phyloP scores from a whole-genome alignment of 2,888 invertebrate species.

The Drosophila diplacantha region DNA sequence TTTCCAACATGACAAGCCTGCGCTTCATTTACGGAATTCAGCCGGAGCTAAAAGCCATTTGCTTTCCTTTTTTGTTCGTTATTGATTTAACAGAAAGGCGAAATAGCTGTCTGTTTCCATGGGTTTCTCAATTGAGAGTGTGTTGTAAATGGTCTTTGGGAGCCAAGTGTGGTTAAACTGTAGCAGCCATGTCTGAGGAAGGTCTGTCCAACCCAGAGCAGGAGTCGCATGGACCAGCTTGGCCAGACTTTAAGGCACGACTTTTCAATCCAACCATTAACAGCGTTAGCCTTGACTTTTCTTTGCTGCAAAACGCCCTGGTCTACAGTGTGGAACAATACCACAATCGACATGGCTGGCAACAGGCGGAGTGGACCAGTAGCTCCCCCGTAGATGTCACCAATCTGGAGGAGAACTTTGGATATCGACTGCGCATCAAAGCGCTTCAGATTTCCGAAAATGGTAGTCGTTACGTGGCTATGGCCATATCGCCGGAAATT shows the following conservation, averaged over 20 bases:
- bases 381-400: conserved; percentile 57
- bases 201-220: neutral
- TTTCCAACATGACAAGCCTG: conserved; percentile 37
- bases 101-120: neutral
- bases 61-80: conserved; percentile 6
- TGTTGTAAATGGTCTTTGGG: neutral
- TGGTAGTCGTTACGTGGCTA: conserved; percentile 53
- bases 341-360: conserved; percentile 71
- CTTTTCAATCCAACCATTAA: conserved; percentile 69
- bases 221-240: conserved; percentile 6
- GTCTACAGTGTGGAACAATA: conserved; percentile 75
- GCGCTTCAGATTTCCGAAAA: conserved; percentile 61
- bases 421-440: conserved; percentile 71
- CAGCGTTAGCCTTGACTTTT: conserved; percentile 73
- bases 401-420: conserved; percentile 75
- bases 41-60: conserved; percentile 17
- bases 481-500: conserved; percentile 66
- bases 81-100: conserved; percentile 29
- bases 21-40: conserved; percentile 37
- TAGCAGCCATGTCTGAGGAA: neutral
- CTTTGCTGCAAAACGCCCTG: conserved; percentile 56
- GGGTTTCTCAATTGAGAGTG: neutral
- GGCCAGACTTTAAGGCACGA: conserved; percentile 62
- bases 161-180: neutral
- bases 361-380: conserved; percentile 72